These are phyloP conservation scores for Alviniconcha strummeri DNA, from an alignment of 2,888 invertebrate genomes.

Conservation along the genomic window DNA sequence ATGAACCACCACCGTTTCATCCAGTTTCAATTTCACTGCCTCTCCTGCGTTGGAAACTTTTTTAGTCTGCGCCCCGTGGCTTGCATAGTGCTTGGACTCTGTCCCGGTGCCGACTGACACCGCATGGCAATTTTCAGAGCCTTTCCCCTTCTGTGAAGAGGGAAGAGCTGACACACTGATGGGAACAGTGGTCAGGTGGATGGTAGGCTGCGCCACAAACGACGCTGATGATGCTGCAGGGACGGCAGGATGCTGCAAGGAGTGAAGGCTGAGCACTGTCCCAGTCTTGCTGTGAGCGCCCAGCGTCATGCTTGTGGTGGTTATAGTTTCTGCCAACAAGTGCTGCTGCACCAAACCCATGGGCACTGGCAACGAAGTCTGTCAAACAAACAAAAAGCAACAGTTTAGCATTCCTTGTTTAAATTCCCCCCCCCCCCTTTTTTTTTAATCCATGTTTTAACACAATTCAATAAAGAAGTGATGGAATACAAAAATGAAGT, in stretches of 20 bases:
- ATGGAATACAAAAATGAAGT: too few species aligned
- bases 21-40: not conserved
- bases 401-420: not conserved
- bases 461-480: too few species aligned
- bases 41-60: not conserved
- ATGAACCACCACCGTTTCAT: not conserved
- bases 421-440: too few species aligned
- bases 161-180: not conserved
- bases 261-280: too few species aligned
- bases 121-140: constrained; percentile 9
- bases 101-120: constrained; percentile 28
- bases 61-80: constrained; percentile 28
- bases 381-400: not conserved
- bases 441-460: too few species aligned
- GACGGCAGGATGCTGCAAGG: not conserved
- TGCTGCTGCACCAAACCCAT: constrained; percentile 23
- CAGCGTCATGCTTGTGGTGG: not conserved
- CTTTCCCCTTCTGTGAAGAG: not conserved
- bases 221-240: not conserved
- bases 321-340: constrained; percentile 16
- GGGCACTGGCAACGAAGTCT: constrained; percentile 5
- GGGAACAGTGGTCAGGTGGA: not conserved
- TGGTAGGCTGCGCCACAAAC: not conserved
- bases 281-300: not conserved
- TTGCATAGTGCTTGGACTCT: constrained; percentile 15